Conservation (phyloP, 2,113 vertebrate species). For the Hymenochirus boettgeri region DNA sequence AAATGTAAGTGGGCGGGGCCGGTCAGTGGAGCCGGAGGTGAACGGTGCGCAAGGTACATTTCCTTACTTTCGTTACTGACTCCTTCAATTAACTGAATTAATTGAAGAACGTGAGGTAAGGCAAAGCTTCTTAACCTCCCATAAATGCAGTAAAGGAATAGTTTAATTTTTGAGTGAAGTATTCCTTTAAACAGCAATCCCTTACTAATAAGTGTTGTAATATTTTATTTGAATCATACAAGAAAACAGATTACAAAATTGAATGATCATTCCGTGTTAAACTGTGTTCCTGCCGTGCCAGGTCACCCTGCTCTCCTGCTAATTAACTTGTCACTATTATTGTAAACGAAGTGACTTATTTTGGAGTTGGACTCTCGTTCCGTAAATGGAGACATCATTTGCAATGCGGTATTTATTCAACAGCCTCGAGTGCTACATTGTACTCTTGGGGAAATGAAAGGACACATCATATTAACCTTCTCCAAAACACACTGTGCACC, state of each 20-base stretch:
- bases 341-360: conserved; percentile 1
- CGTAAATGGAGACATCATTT: conserved; percentile 3
- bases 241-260: neutral
- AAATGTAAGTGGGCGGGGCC: too few species aligned
- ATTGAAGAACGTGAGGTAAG: too few species aligned
- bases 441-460: neutral
- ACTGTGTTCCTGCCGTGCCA: neutral
- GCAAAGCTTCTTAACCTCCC: too few species aligned
- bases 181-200: neutral
- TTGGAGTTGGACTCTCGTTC: neutral
- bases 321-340: neutral
- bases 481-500: neutral
- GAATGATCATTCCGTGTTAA: neutral
- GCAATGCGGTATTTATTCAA: neutral
- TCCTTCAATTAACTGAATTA: too few species aligned
- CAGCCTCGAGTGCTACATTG: neutral
- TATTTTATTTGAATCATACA: neutral
- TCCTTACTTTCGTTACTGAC: too few species aligned
- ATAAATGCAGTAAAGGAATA: too few species aligned
- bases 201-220: neutral
- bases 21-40: too few species aligned
- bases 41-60: too few species aligned
- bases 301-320: neutral
- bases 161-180: too few species aligned
- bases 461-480: neutral